Evolutionary conservation across 2,888 invertebrate species (phyloP), one percentile per base, ranked within the genome.

Genomic region (Xanthia icteritia): DNA sequence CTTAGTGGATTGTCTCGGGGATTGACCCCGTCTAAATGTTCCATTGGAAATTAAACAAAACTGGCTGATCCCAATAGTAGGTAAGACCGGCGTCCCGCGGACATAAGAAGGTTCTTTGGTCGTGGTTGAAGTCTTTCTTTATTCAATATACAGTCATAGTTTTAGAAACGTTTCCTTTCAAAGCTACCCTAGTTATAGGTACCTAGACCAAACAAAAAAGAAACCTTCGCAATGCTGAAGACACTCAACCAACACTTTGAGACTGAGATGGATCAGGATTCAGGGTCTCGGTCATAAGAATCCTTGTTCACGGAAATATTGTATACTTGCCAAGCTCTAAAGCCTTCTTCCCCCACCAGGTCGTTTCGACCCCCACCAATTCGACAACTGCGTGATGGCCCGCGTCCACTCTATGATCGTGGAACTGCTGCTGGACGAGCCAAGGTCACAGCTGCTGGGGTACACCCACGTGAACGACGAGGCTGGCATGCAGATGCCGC

Each of bases 391-490:
- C 61, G 98, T 99, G 90, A 98, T 99, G 98, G 98, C 98, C 51
- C 97, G 98, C 63, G 97, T 98, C 0, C 99, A 99, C 94, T 98
- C 98, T 81, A 97, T 99, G 92, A 97, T 98, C n/a, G 98, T 98
- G 73, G 99, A 99, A 90, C 97, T 98, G 0, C 93, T 99, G 20
- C 97, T 99, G 95, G 99, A 99, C 92, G 99, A 99, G 88, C 99
- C 99, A 84, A 92, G 96, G 9, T 96, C 96, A 0, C 96, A 96
- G 81, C 97, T 99, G 64, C 97, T 98, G 76, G 99, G 99, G 0
- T 98, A 99, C 94, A 97, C 98, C 0, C 98, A 99, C 92, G 97
- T 98, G 79, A 98, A 98, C 90, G 98, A 98, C 90, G 98, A 98
- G 90, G 97, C 97, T 15, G 98, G 98, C 70, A 97, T 98, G 95